Base-by-base conservation (phyloP, 2,888 invertebrate genomes). In the Aelia acuminata region DNA sequence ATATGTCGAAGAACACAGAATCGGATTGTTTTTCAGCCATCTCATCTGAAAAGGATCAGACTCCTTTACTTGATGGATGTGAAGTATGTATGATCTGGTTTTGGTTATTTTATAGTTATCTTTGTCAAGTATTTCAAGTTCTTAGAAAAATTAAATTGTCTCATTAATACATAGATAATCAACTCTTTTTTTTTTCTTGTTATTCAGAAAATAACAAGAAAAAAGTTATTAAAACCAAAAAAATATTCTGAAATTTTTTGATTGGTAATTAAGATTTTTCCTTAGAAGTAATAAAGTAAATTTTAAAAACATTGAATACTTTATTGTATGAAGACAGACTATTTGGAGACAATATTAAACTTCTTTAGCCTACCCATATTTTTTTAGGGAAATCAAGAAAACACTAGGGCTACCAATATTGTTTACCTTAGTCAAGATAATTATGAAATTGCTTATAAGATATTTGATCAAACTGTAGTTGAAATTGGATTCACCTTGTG, bases 401-500 rank as follows among this genome's bases (percentile, higher is more conserved):
- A 43, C n/a, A 39, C 43, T 22, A 43, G 22, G n/a, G 8, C 80
- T 80, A 11, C 5, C n/a, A 7, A 50, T 31, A 85, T 85, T 49
- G 18, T 85, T 85, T 35, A 26, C 11, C n/a, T 75, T 8, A 18
- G 31, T 39, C 18, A 43, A n/a, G 31, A n/a, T 22, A 87, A 84
- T 39, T 22, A 11, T 13, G 80, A 87, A 84, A 31, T 11, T 15
- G 48, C 75, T 8, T 26, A 43, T 48, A 53, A 80, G 4, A 35
- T 50, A n/a, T 49, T 75, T 18, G 20, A 75, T 22, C 31, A 87
- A 11, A 10, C 26, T 10, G 11, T 87, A 10, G 35, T 70, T n/a
- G 89, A 89, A 80, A 88, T 89, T 18, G 89, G 89, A 43, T 86
- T 89, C 47, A 89, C 89, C 26, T 39, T 89, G 26, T 88, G 88